A percentile compares a stretch with the other conserved stretches of the same genome.
Evolutionary conservation across 1,140 invertebrate species (phyloP).

Genomic region (Listronotus oregonensis): DNA sequence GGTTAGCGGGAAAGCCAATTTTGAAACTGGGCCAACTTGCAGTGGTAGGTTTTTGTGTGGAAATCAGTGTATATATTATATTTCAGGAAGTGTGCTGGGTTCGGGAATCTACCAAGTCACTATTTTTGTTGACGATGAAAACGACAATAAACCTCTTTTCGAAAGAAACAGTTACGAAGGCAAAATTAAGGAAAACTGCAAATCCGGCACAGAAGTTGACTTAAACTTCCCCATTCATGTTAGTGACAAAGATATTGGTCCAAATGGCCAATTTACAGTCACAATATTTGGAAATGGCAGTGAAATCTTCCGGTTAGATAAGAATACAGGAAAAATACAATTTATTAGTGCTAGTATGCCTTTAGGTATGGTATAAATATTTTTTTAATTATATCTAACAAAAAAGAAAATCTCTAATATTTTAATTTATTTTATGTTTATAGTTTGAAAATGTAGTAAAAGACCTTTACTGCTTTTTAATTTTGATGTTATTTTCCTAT

Average conservation of each 20-base stretch:
- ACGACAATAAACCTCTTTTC: constrained; percentile 88
- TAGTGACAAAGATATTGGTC: constrained; percentile 77
- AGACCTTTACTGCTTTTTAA: too few relatives aligned
- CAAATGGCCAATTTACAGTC: constrained; percentile 77
- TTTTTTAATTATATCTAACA: too few relatives aligned
- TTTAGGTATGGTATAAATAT: constrained; percentile 54
- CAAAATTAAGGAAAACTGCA: constrained; percentile 78
- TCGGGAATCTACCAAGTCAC: constrained; percentile 78
- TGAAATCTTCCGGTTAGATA: constrained; percentile 77
- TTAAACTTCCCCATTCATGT: constrained; percentile 70
- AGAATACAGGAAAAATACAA: constrained; percentile 67
- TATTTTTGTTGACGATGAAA: constrained; percentile 84
- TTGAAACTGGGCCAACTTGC: too few relatives aligned
- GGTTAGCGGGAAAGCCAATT: too few relatives aligned
- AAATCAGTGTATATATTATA: too few relatives aligned
- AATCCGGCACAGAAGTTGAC: constrained; percentile 71
- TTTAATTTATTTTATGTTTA: too few relatives aligned
- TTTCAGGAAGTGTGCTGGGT: constrained; percentile 42
- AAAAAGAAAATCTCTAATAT: too few relatives aligned
- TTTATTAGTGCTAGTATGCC: constrained; percentile 60
- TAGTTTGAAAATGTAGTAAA: too few relatives aligned
- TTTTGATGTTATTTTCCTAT: too few relatives aligned
- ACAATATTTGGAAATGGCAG: constrained; percentile 75
- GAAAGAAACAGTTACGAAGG: constrained; percentile 74
- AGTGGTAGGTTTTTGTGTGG: too few relatives aligned